Evolutionary conservation across 2,888 invertebrate genomes (phyloP).

Genomic region (Iphiclides podalirius): DNA sequence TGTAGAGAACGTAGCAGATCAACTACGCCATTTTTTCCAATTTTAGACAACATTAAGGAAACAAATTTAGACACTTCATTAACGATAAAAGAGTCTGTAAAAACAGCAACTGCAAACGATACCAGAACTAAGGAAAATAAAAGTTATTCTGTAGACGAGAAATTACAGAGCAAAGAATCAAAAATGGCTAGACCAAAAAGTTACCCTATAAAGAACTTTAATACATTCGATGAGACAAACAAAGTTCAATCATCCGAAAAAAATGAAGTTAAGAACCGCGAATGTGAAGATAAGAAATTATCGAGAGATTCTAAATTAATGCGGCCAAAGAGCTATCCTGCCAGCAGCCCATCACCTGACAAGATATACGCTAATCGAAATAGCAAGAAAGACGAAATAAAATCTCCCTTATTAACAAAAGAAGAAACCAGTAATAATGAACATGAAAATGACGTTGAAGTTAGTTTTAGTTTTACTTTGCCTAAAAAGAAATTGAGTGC

Average conservation of each 20-base stretch:
- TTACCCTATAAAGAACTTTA: slow-evolving; percentile 73
- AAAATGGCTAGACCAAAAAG: slow-evolving; percentile 79
- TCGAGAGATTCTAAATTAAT: slow-evolving; percentile 68
- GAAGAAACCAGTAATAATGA: slow-evolving; percentile 39
- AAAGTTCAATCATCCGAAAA: slow-evolving; percentile 39
- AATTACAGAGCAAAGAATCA: slow-evolving; percentile 54
- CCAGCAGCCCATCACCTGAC: slow-evolving; percentile 65
- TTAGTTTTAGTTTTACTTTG: slow-evolving; percentile 69
- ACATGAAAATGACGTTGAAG: slow-evolving; percentile 61
- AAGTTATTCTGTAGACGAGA: slow-evolving; percentile 35
- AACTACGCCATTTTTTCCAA: slow-evolving; percentile 73
- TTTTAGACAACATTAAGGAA: slow-evolving; percentile 72
- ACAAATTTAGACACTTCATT: slow-evolving; percentile 49
- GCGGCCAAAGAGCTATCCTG: slow-evolving; percentile 82
- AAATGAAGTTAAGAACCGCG: slow-evolving; percentile 39
- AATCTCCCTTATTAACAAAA: slow-evolving; percentile 40
- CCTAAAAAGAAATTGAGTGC: slow-evolving; percentile 53
- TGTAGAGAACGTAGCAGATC: slow-evolving; percentile 70
- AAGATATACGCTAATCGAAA: slow-evolving; percentile 55
- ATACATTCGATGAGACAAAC: slow-evolving; percentile 50
- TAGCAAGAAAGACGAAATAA: slow-evolving; percentile 47
- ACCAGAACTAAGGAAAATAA: slow-evolving; percentile 32
- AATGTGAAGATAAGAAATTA: slow-evolving; percentile 42
- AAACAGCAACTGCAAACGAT: slow-evolving; percentile 6
- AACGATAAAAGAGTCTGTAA: slow-evolving; percentile 13